Evolutionary conservation across 2,888 invertebrate genomes (phyloP).

Genomic region (Andrena chrysosceles): DNA sequence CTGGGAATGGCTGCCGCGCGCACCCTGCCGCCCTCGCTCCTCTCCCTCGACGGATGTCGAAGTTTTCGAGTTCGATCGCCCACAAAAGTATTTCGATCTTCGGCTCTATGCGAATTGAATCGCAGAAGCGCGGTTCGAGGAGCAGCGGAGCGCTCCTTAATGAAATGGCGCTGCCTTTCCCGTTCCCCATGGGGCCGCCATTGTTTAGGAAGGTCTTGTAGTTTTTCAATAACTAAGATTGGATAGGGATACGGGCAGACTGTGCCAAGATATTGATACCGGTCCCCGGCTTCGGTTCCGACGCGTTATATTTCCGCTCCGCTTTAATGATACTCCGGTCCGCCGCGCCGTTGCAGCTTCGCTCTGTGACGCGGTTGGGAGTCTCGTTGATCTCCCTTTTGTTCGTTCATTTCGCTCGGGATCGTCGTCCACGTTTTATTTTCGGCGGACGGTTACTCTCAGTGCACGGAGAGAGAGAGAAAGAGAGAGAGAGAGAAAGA

Average conservation of each 20-base stretch:
- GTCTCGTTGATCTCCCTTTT: constrained; percentile 27
- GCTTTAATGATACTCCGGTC: constrained; percentile 19
- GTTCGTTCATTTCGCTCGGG: constrained; percentile 6
- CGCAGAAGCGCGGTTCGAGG: constrained; percentile 39
- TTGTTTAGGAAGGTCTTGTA: constrained; percentile 77
- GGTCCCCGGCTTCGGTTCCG: constrained; percentile 14
- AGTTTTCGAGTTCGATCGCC: constrained; percentile 60
- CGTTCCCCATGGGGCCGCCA: constrained; percentile 69
- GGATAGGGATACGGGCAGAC: constrained; percentile 69
- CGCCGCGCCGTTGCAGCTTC: constrained; percentile 1
- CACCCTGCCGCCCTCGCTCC: not conserved
- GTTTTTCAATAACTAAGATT: constrained; percentile 79
- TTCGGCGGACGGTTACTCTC: not conserved
- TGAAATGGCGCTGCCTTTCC: constrained; percentile 77
- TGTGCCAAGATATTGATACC: constrained; percentile 69
- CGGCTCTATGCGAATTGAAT: constrained; percentile 58
- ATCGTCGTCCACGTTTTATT: not conserved
- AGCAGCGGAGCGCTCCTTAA: constrained; percentile 68
- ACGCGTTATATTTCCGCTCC: constrained; percentile 37
- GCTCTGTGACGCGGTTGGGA: constrained; percentile 33
- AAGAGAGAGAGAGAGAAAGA: not conserved
- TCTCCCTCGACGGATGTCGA: not conserved
- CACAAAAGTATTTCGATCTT: constrained; percentile 58
- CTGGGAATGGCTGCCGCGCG: constrained; percentile 35
- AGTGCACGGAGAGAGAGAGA: not conserved